Base-by-base conservation (phyloP, 2,797 vertebrate species). In the Neosilurus mollespiculum region DNA sequence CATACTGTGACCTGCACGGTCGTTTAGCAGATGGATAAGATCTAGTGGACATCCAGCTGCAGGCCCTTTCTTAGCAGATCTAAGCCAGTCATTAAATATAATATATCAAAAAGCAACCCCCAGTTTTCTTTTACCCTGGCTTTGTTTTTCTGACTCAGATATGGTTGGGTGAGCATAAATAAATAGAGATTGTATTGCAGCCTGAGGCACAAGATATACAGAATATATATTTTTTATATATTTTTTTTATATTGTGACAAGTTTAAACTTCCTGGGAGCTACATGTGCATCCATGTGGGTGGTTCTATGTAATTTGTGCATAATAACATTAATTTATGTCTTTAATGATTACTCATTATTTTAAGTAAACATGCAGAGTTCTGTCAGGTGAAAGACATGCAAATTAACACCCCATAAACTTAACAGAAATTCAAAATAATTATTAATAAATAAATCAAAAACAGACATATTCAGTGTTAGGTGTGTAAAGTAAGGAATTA, bases 1-100 rank as follows among this genome's bases (percentile, higher is more conserved):
- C 49, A 67, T 77, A 81, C 53, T 65, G 15, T 77, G 77, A 82
- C 85, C 53, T 86, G 80, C 85, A 81, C 84, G 87, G 84, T 90
- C 84, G 37, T 77, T 69, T 49, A 83, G 83, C 61, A 86, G 65
- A 89, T 86, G 87, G 37, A 2, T 87, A 79, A 59, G 77, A 77
- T 77, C 87, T 54, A 89, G 82, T 76, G 88, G 89, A 86, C 86
- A 85, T 78, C 81, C 72, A 15, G 86, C 84, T 58, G 34, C 77
- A 53, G 80, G 90, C 85, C 85, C 64, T 88, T 90, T 88, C 88
- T 89, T 86, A 86, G 16, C 58, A 87, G 54, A 85, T 88, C 64
- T 84, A 56, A 65, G 66, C 37, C 59, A 88, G 83, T 86, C 80
- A 87, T 86, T 85, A 80, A 85, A 71, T 2, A 85, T 83, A 87